Evolutionary conservation across 2,888 invertebrate genomes (phyloP).

Genomic region (Nezara viridula): DNA sequence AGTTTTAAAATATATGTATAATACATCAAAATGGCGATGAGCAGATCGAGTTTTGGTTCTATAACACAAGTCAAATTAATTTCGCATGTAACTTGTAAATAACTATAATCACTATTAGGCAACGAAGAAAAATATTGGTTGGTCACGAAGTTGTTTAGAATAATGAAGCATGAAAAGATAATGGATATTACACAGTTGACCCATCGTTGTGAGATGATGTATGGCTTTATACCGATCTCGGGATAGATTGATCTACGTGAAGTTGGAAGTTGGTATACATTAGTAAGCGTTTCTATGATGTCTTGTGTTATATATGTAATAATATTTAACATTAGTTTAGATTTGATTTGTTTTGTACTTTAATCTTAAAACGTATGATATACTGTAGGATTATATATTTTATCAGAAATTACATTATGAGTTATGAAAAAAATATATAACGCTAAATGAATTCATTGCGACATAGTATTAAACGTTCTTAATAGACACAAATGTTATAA

Average conservation of each 20-base stretch:
- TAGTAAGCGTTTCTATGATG: background rate
- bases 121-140: background rate
- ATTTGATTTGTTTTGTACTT: background rate
- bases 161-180: background rate
- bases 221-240: background rate
- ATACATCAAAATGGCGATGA: background rate
- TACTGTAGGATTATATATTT: background rate
- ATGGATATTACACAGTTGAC: background rate
- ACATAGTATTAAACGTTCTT: too few relatives aligned
- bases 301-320: background rate
- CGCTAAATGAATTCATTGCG: too few relatives aligned
- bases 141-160: conserved; percentile 15
- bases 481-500: too few relatives aligned
- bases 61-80: background rate
- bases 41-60: background rate
- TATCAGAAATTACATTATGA: too few relatives aligned
- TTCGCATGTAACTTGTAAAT: background rate
- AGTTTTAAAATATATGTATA: too few relatives aligned
- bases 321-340: background rate
- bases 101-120: background rate
- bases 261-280: background rate
- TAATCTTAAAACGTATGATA: background rate
- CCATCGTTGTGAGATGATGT: background rate
- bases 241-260: background rate
- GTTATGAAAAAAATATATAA: too few relatives aligned